These are phyloP conservation scores for Malthinus seriepunctatus DNA, from an alignment of 2,888 invertebrate genomes.

Conservation along the genomic window DNA sequence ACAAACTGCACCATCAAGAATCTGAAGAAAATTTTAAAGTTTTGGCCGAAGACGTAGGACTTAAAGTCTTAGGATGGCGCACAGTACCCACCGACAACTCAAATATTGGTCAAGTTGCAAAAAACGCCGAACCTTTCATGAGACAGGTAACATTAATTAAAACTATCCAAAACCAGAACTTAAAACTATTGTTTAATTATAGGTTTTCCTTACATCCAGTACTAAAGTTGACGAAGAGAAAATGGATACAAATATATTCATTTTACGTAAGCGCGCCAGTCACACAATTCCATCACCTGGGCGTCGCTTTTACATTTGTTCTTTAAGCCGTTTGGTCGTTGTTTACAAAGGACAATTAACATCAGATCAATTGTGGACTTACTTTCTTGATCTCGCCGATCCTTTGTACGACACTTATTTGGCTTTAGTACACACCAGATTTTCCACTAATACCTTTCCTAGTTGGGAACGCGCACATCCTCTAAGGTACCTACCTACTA, in stretches of 20 bases:
- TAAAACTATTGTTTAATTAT: slow-evolving; percentile 38
- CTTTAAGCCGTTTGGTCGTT: slow-evolving; percentile 84
- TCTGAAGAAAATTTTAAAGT: slow-evolving; percentile 80
- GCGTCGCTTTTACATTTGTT: slow-evolving; percentile 94
- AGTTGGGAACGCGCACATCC: slow-evolving; percentile 99
- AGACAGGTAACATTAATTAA: slow-evolving; percentile 71
- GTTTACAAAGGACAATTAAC: slow-evolving; percentile 98
- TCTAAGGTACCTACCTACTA: slow-evolving; percentile 68
- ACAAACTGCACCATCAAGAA: slow-evolving; percentile 77
- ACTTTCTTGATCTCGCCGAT: slow-evolving; percentile 70
- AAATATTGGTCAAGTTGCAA: slow-evolving; percentile 89
- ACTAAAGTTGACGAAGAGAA: slow-evolving; percentile 42
- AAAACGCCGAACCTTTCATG: slow-evolving; percentile 93
- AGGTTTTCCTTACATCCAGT: slow-evolving; percentile 63
- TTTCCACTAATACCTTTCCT: slow-evolving; percentile 99
- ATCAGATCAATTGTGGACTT: slow-evolving; percentile 88
- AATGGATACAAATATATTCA: slow-evolving; percentile 61
- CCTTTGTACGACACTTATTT: slow-evolving; percentile 91
- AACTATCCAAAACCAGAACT: not conserved
- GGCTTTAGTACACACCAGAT: slow-evolving; percentile 95
- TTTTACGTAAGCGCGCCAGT: slow-evolving; percentile 90
- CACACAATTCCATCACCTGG: slow-evolving; percentile 86
- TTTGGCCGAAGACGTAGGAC: slow-evolving; percentile 77
- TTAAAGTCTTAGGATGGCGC: slow-evolving; percentile 91
- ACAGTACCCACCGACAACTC: slow-evolving; percentile 87